A percentile compares a stretch with the other conserved stretches of the same genome.
Evolutionary conservation across 2,797 vertebrate species (phyloP).

Genomic region (Halcyon smyrnensis): DNA sequence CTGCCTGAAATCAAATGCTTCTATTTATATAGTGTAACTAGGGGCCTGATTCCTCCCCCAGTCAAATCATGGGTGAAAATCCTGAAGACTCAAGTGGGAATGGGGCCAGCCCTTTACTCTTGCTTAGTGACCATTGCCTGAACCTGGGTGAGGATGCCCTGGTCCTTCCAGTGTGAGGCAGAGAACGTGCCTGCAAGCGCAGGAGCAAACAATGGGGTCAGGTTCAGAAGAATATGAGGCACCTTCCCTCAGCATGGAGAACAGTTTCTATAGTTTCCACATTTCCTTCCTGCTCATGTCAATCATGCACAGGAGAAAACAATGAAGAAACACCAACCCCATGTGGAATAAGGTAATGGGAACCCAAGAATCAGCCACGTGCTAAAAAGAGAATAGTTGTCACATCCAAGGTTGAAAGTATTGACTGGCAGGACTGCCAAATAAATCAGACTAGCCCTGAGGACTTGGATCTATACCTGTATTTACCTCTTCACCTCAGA

Average conservation of each 20-base stretch:
- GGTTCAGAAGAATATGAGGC: slow-evolving; percentile 12
- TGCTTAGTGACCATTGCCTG: neutral
- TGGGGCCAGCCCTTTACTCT: neutral
- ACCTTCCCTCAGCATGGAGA: neutral
- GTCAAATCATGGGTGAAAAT: neutral
- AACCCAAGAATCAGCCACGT: neutral
- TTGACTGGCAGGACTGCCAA: neutral
- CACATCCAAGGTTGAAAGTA: neutral
- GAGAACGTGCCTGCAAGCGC: neutral
- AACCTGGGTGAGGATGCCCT: neutral
- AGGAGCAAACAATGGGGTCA: slow-evolving; percentile 20
- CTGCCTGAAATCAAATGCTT: slow-evolving; percentile 40
- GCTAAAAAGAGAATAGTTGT: neutral
- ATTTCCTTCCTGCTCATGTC: slow-evolving; percentile 62
- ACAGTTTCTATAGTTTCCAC: slow-evolving; percentile 51
- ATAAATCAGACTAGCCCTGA: slow-evolving; percentile 31
- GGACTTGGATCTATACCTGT: slow-evolving; percentile 4
- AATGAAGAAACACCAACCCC: slow-evolving; percentile 39
- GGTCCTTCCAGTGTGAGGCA: fast-evolving
- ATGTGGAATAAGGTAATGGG: neutral
- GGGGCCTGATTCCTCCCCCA: neutral
- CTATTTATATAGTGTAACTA: neutral
- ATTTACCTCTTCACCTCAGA: slow-evolving; percentile 37
- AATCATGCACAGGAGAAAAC: slow-evolving; percentile 7
- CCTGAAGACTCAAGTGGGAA: neutral